Percentiles rank a stretch among this genome's conserved stretches.
Evolutionary conservation across 2,797 vertebrate species (phyloP).

Genomic region (Hoplostethus mediterraneus): DNA sequence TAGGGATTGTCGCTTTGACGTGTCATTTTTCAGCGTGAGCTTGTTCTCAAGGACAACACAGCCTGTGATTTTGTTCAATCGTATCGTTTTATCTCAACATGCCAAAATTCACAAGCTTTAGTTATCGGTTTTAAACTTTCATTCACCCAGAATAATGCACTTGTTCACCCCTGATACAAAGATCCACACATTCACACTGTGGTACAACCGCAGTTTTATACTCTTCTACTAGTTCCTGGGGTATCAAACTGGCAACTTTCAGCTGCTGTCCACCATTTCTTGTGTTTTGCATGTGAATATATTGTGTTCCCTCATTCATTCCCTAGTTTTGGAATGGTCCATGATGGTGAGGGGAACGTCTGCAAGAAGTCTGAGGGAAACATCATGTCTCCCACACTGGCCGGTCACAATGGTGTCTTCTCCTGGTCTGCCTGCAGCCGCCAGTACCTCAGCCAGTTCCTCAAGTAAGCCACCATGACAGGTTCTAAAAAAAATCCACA

Average conservation of each 20-base stretch:
- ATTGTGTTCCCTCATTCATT: constrained; percentile 7
- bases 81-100: neutral
- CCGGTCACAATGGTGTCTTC: constrained; percentile 93
- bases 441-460: constrained; percentile 91
- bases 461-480: constrained; percentile 83
- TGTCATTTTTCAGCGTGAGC: neutral
- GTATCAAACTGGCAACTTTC: neutral
- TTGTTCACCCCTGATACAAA: neutral
- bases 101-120: neutral
- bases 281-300: neutral
- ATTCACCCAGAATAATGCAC: neutral
- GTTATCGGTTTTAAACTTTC: neutral
- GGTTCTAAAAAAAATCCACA: no score
- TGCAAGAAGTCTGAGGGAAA: constrained; percentile 94
- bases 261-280: neutral
- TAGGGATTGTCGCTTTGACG: no score
- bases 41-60: neutral
- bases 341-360: constrained; percentile 93
- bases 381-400: constrained; percentile 94
- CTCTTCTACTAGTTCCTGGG: no score
- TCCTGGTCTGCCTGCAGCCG: constrained; percentile 95
- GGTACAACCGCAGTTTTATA: no score
- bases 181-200: neutral
- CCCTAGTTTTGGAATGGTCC: constrained; percentile 93
- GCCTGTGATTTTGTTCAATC: neutral